Base-by-base conservation (phyloP, 2,113 vertebrate species). In the Neodon shergylaensis region DNA sequence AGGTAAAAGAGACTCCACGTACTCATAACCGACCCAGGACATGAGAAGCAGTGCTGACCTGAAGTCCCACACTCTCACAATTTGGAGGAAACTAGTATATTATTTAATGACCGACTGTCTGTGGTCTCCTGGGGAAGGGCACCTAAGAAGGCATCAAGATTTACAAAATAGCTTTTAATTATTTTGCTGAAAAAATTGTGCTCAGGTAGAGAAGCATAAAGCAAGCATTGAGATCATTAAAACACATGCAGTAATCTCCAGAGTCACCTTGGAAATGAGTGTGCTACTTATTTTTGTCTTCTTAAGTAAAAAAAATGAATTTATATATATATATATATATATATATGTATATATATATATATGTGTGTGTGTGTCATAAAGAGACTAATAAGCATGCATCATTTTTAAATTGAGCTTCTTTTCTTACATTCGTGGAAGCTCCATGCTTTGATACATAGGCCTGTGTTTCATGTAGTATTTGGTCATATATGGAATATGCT, bases 11-110 rank as follows among this genome's bases (percentile, higher is more conserved):
- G 83, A 73, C 11, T 9, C 13, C 1, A n/a, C 19, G 58, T 10
- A 21, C 26, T 28, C 5, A 9, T 17, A 58, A 16, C 5, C 0
- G 5, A 1, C 2, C 0, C 3, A 39, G 28, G 28, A 63, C 7
- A 19, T 1, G 11, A 12, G 4, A 39, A 66, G 16, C 39, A 7
- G 39, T 33, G 16, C 17, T 66, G 17, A 36, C 42, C 42, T 85
- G 28, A 3, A 33, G 9, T 31, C 44, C 8, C 44, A 36, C 63
- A 36, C 6, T 49, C 17, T 86, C 44, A 49, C 63, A 22, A 36
- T 47, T 2, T 13, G 21, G 65, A 49, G 39, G 36, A 86, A 49
- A 36, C 10, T 36, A 47, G 61, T 31, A 7, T 11, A 13, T 24
- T 66, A 36, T 49, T 86, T 33, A 65, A 84, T 54, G 49, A 3